phyloP scores from a whole-genome alignment of 2,113 vertebrate species.

The Sakesphorus luctuosus region DNA sequence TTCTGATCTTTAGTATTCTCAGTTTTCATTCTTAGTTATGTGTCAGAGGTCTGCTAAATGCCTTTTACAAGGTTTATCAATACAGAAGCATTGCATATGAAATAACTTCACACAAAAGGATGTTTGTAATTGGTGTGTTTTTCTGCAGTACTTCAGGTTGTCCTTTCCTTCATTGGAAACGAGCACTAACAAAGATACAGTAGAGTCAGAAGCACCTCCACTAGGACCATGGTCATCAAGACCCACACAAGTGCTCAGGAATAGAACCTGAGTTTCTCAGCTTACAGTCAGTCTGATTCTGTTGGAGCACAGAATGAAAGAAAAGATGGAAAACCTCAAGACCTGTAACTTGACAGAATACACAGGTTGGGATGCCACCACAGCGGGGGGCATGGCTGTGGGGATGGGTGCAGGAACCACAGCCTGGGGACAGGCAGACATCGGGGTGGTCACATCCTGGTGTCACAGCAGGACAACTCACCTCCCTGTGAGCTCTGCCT shows the following conservation, averaged over 20 bases:
- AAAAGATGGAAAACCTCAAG: not conserved
- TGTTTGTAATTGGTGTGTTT: not conserved
- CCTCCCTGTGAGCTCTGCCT: not conserved
- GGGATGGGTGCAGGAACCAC: not conserved
- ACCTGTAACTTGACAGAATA: fast-evolving
- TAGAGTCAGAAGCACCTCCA: not conserved
- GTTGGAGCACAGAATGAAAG: not conserved
- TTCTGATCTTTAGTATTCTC: not conserved
- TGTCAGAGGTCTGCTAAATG: not conserved
- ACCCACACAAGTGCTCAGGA: not conserved
- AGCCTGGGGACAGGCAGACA: fast-evolving
- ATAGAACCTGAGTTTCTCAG: fast-evolving
- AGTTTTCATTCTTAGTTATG: not conserved
- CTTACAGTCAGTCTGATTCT: not conserved
- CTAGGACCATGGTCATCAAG: not conserved
- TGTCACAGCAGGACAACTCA: not conserved
- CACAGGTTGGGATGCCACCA: not conserved
- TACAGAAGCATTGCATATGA: not conserved
- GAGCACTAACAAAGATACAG: not conserved
- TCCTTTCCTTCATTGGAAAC: not conserved
- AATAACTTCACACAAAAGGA: not conserved
- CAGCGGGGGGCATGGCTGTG: not conserved
- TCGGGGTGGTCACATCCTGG: not conserved
- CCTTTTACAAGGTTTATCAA: not conserved
- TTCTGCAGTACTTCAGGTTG: not conserved